phyloP scores from a whole-genome alignment of 2,113 vertebrate genomes.

The Pionites leucogaster region DNA sequence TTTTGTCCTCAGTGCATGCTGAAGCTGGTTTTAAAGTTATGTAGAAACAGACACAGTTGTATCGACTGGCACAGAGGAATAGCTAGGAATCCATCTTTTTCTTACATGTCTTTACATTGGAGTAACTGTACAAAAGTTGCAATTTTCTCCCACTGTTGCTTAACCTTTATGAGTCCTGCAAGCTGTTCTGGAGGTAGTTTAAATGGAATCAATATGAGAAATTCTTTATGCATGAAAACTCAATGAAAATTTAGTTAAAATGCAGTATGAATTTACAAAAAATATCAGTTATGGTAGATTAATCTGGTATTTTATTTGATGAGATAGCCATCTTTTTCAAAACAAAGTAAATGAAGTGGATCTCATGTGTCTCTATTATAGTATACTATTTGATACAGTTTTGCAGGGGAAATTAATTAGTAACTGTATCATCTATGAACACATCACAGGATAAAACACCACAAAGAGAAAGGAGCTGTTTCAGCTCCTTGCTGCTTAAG shows the following conservation, averaged over 20 bases:
- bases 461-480: background rate
- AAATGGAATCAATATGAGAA: background rate
- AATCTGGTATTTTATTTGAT: background rate
- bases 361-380: background rate
- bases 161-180: background rate
- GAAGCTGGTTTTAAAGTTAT: background rate
- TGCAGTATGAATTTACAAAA: background rate
- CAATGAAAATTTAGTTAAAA: background rate
- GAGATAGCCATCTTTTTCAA: background rate
- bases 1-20: background rate
- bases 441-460: background rate
- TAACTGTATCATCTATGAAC: background rate
- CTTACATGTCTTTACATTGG: background rate
- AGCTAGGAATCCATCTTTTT: background rate
- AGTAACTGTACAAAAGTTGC: background rate
- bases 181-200: background rate
- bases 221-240: background rate
- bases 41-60: background rate
- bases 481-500: background rate
- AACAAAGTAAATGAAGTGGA: background rate
- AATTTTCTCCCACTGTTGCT: background rate
- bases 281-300: background rate
- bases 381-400: background rate
- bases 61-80: background rate
- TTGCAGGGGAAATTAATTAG: background rate